phyloP scores from a whole-genome alignment of 1,140 invertebrate genomes.

The Spodoptera litura region DNA sequence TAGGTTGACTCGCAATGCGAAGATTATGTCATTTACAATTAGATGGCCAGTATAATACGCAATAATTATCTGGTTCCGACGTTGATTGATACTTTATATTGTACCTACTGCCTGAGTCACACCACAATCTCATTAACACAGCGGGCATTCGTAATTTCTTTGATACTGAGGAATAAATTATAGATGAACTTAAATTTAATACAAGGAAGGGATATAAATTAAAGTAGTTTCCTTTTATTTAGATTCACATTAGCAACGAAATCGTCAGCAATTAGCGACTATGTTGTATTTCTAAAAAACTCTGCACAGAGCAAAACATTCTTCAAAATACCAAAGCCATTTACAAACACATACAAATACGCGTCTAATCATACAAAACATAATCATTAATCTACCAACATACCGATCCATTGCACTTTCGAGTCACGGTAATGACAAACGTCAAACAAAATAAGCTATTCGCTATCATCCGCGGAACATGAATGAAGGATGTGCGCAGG shows the following conservation, averaged over 20 bases:
- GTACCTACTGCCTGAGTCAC: slow-evolving; percentile 16
- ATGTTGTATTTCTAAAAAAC: not conserved
- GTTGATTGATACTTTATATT: slow-evolving; percentile 30
- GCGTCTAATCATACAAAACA: not conserved
- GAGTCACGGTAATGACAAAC: slow-evolving; percentile 27
- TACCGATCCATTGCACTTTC: slow-evolving; percentile 10
- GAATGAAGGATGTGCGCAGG: slow-evolving; percentile 32
- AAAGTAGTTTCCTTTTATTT: no score
- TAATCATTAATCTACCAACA: slow-evolving; percentile 18
- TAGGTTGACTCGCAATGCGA: not conserved
- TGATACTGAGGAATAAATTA: slow-evolving; percentile 5
- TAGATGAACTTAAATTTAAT: not conserved
- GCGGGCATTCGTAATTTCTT: not conserved
- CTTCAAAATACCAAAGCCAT: not conserved
- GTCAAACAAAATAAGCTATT: slow-evolving; percentile 21
- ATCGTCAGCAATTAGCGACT: not conserved
- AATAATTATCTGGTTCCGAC: slow-evolving; percentile 30
- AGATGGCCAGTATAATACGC: slow-evolving; percentile 23
- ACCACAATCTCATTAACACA: slow-evolving; percentile 18
- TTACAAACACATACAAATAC: no score
- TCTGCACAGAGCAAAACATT: not conserved
- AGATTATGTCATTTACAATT: slow-evolving; percentile 41
- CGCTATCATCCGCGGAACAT: slow-evolving; percentile 15
- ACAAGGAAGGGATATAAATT: no score
- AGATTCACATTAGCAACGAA: not conserved